Evolutionary conservation across 2,113 vertebrate species (phyloP).

Genomic region (Spea multiplicata): DNA sequence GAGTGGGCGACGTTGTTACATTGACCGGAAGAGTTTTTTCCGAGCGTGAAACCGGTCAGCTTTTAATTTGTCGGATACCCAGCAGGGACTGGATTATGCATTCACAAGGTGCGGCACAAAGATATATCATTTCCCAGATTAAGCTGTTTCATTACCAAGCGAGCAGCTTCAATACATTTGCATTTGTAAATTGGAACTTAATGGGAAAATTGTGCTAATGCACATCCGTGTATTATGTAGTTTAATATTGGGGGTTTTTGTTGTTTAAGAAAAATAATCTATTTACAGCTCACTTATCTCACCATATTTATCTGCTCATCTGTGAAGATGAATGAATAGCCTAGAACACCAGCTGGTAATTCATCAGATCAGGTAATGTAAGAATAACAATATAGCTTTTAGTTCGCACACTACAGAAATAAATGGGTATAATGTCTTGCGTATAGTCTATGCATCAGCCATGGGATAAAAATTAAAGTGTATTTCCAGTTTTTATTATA

Average conservation of each 20-base stretch:
- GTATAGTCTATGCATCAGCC: too few species aligned
- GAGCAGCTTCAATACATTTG: constrained; percentile 36
- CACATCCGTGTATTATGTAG: constrained; percentile 19
- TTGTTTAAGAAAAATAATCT: constrained; percentile 37
- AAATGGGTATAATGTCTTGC: too few species aligned
- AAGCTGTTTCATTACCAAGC: constrained; percentile 27
- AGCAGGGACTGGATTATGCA: constrained; percentile 16
- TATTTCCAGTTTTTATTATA: too few species aligned
- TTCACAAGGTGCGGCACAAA: constrained; percentile 7
- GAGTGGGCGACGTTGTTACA: background rate
- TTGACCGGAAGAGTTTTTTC: background rate
- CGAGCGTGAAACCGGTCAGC: background rate
- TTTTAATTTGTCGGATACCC: background rate
- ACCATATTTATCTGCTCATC: constrained; percentile 21
- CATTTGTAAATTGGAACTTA: constrained; percentile 45
- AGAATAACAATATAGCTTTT: too few species aligned
- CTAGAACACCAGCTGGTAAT: constrained; percentile 17
- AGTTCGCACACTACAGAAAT: too few species aligned
- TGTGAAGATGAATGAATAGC: constrained; percentile 14
- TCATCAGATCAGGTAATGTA: background rate
- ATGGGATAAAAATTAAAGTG: too few species aligned
- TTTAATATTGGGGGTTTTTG: constrained; percentile 30
- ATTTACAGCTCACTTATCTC: constrained; percentile 36
- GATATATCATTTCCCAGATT: constrained; percentile 31
- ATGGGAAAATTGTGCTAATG: constrained; percentile 41